These are phyloP conservation scores for Forficula auricularia DNA, from an alignment of 1,140 invertebrate species.

Conservation along the genomic window DNA sequence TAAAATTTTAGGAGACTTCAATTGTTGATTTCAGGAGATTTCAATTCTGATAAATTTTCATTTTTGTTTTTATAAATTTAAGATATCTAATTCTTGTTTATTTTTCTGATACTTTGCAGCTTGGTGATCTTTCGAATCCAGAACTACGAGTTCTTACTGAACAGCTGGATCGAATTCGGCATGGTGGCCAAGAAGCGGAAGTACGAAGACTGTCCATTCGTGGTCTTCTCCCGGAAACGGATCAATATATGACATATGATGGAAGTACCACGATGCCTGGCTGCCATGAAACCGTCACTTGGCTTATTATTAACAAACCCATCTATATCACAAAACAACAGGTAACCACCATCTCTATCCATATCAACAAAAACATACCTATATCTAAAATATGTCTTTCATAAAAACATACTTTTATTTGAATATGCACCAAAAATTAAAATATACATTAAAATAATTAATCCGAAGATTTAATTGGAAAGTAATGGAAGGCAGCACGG, in stretches of 20 bases:
- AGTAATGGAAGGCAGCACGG: too few species aligned
- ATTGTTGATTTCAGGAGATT: too few species aligned
- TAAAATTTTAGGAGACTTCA: too few species aligned
- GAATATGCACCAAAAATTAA: too few species aligned
- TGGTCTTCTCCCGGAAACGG: slow-evolving; percentile 74
- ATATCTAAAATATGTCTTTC: too few species aligned
- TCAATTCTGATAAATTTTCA: too few species aligned
- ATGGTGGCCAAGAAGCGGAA: slow-evolving; percentile 62
- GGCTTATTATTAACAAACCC: slow-evolving; percentile 90
- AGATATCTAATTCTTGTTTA: slow-evolving; percentile 8
- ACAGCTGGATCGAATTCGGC: slow-evolving; percentile 70
- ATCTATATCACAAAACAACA: slow-evolving; percentile 91
- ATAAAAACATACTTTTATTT: too few species aligned
- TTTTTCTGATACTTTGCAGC: too few species aligned
- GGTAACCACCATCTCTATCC: slow-evolving; percentile 33
- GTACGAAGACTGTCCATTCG: slow-evolving; percentile 66
- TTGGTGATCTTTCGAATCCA: slow-evolving; percentile 69
- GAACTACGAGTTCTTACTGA: slow-evolving; percentile 72
- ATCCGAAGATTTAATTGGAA: too few species aligned
- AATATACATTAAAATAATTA: too few species aligned
- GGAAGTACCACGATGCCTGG: slow-evolving; percentile 87
- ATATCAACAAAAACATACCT: too few species aligned
- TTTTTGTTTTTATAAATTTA: slow-evolving; percentile 16
- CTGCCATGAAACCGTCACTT: slow-evolving; percentile 83
- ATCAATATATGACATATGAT: slow-evolving; percentile 94